phyloP scores from a whole-genome alignment of 2,113 vertebrate genomes.

The Crotophaga sulcirostris region DNA sequence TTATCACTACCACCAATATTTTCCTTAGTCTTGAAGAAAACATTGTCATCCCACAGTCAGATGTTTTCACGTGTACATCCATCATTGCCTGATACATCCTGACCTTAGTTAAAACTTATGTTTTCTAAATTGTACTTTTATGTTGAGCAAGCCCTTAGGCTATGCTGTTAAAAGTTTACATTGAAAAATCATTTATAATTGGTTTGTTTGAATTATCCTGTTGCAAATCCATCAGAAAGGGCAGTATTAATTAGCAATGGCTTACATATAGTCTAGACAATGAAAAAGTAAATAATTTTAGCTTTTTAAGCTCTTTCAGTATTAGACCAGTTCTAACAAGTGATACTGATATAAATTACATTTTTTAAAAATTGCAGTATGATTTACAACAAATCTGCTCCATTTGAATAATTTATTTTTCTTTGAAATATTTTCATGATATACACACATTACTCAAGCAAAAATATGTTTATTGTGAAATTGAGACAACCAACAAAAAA shows the following conservation, averaged over 20 bases:
- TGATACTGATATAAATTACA: constrained; percentile 5
- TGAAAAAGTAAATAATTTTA: constrained; percentile 40
- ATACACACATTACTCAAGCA: constrained; percentile 34
- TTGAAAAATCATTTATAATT: constrained; percentile 76
- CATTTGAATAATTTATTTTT: constrained; percentile 30
- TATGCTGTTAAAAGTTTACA: constrained; percentile 75
- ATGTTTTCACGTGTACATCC: constrained; percentile 63
- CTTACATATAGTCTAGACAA: constrained; percentile 64
- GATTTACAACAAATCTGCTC: constrained; percentile 5
- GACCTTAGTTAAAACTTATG: constrained; percentile 71
- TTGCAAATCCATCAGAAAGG: constrained; percentile 68
- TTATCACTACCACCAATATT: constrained; percentile 49
- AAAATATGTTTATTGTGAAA: constrained; percentile 60
- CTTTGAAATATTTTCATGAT: constrained; percentile 46
- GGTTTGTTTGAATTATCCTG: constrained; percentile 73
- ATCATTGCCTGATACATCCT: constrained; percentile 48
- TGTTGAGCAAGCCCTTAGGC: constrained; percentile 74
- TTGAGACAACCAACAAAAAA: not conserved
- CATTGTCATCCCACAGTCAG: constrained; percentile 20
- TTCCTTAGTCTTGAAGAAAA: constrained; percentile 69
- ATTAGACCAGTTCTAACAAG: constrained; percentile 30
- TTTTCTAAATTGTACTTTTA: constrained; percentile 77
- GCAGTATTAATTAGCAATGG: constrained; percentile 66
- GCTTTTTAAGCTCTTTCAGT: constrained; percentile 18
- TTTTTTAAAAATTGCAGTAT: not conserved